These are phyloP conservation scores for Chaetops frenatus DNA, from an alignment of 2,113 vertebrate genomes.

Conservation along the genomic window DNA sequence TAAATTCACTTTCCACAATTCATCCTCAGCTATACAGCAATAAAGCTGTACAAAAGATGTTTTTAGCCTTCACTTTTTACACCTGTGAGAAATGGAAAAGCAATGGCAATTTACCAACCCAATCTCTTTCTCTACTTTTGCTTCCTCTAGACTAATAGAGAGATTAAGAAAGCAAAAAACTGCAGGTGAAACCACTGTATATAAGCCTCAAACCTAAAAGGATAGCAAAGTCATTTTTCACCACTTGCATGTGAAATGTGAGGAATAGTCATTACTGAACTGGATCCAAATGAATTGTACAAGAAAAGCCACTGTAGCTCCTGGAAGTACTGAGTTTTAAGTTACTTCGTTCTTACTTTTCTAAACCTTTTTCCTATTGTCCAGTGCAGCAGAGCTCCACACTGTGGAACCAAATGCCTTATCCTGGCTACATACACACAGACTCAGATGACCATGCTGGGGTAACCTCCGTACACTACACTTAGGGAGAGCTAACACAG, in stretches of 20 bases:
- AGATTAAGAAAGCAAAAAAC: not conserved
- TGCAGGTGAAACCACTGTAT: not conserved
- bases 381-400: not conserved
- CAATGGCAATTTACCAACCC: not conserved
- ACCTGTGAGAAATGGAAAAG: not conserved
- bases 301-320: not conserved
- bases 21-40: not conserved
- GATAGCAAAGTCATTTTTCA: not conserved
- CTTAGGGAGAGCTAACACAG: not conserved
- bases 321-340: not conserved
- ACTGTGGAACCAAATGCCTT: not conserved
- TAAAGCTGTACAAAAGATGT: not conserved
- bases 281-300: not conserved
- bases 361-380: not conserved
- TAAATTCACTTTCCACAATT: not conserved
- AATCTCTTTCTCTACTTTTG: not conserved
- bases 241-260: not conserved
- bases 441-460: not conserved
- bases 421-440: accelerated
- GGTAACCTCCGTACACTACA: accelerated
- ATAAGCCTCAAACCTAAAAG: not conserved
- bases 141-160: not conserved
- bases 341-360: not conserved
- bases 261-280: not conserved
- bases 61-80: not conserved